These are phyloP conservation scores for Heterotis niloticus DNA, from an alignment of 2,113 vertebrate genomes.

Conservation along the genomic window DNA sequence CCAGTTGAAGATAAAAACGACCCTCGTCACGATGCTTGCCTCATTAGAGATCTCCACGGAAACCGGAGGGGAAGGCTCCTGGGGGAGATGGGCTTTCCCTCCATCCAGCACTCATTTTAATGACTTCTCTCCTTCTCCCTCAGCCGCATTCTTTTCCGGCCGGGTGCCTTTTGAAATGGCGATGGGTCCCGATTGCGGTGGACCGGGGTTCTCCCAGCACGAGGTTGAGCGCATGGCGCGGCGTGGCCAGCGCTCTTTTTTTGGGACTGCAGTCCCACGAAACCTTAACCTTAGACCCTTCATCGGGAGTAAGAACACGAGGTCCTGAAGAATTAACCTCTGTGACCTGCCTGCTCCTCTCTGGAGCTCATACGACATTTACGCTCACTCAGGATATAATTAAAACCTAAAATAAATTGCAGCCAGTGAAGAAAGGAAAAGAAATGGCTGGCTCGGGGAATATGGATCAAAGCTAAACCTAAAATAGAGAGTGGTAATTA, in stretches of 20 bases:
- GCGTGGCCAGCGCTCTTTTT: neutral
- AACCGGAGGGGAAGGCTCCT: neutral
- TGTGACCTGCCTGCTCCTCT: constrained; percentile 21
- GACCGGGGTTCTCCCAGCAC: neutral
- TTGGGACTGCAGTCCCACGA: neutral
- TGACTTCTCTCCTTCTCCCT: constrained; percentile 2
- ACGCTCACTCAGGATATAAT: constrained; percentile 34
- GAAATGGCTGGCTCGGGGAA: constrained; percentile 9
- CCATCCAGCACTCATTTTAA: neutral
- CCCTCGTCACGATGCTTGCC: constrained; percentile 4
- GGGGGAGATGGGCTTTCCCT: neutral
- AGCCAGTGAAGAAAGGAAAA: constrained; percentile 11
- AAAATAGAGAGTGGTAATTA: constrained; percentile 37
- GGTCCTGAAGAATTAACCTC: constrained; percentile 43
- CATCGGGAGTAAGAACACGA: constrained; percentile 38
- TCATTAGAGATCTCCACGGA: constrained; percentile 27
- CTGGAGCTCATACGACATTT: constrained; percentile 18
- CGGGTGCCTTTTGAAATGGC: neutral
- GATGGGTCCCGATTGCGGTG: neutral
- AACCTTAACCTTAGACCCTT: constrained; percentile 17
- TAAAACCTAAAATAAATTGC: constrained; percentile 27
- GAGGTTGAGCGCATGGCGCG: neutral
- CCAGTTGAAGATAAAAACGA: constrained; percentile 16
- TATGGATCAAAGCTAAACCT: constrained; percentile 34
- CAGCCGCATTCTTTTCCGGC: neutral